Base-by-base conservation (phyloP, 2,797 vertebrate genomes). In the Pseudopleuronectes americanus region DNA sequence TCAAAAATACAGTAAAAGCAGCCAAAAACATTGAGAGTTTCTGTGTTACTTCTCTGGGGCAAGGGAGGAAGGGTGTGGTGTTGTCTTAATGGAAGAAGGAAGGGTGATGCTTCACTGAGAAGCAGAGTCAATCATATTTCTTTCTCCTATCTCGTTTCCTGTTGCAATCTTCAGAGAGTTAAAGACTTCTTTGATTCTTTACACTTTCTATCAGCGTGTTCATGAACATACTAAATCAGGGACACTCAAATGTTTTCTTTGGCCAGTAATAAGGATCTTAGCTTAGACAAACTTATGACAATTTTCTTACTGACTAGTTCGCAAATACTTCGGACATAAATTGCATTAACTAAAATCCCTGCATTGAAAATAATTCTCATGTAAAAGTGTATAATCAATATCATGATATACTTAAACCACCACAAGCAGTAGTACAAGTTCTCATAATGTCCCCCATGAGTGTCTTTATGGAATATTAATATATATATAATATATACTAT, bases 61-160 rank as follows among this genome's bases (percentile, higher is more conserved):
- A 1, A 2, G 1, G 58, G 38, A 85, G 87, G 87, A 87, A 90
- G 88, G 90, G 87, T 62, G 89, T 58, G 66, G 68, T 22, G 28
- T 49, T 0, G 0, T 58, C 23, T 66, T 51, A 19, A 54, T 63
- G 58, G 23, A 17, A 65, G 56, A 33, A 64, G 77, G 61, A 88
- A 84, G 67, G 61, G 24, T 17, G 45, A 81, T 73, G 26, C 14
- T 59, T 31, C 12, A 8, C 16, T 57, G 64, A 79, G 74, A 80
- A 77, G 45, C 26, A 26, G 53, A 74, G 0, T 19, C 24, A 51
- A 51, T 8, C 19, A 8, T 43, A 0, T 6, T 5, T 21, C 8
- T 43, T 38, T 36, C 4, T 21, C 36, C 3, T 0, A 4, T 41
- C 24, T 51, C n/a, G 38, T 66, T 83, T 88, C 75, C 76, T 85